Evolutionary conservation across 2,797 vertebrate genomes (phyloP), one percentile per base, ranked within the genome.

Genomic region (Remorina albescens): DNA sequence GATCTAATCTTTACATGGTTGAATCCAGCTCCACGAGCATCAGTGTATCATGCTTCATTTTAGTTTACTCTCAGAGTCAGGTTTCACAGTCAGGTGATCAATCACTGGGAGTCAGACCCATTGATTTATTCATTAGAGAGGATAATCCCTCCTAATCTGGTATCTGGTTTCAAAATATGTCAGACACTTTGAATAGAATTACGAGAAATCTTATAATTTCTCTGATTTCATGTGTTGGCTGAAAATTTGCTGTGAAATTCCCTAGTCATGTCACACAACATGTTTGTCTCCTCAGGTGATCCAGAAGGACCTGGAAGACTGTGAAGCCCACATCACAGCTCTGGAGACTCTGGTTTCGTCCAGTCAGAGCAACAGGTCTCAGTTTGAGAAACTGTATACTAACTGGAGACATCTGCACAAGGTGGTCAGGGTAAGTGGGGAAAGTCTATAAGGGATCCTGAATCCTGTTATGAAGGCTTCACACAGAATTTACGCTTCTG

Each of bases 231-330:
- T 13, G 4, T 18, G 0, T 12, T 34, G 8, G 9, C 23, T 60
- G 5, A 53, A 28, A 19, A 32, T 65, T 39, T 44, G 10, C 5
- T 63, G 19, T 37, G 26, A 1, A 30, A 30, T 30, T 30, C 30
- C 30, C 30, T 30, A 6, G 6, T 30, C 30, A 30, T 30, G 30
- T 30, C 30, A 3, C 30, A 3, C 30, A 30, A 3, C 39, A 16
- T 61, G 39, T 55, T 8, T 70, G 6, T 71, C 76, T 65, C 44
- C 25, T 8, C 90, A 97, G 96, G 91, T 89, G 65, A 94, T 99
- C 55, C 95, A 94, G 76, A 96, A 95, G 80, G 97, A 98, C 30
- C 85, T 96, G 73, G 90, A 95, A 79, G 96, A 96, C 64, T 93
- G 94, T 58, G 86, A 90, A 15, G 79, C 91, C 55, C 95, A 96